Conservation (phyloP, 2,888 invertebrate genomes). For the Phragmatobia fuliginosa region DNA sequence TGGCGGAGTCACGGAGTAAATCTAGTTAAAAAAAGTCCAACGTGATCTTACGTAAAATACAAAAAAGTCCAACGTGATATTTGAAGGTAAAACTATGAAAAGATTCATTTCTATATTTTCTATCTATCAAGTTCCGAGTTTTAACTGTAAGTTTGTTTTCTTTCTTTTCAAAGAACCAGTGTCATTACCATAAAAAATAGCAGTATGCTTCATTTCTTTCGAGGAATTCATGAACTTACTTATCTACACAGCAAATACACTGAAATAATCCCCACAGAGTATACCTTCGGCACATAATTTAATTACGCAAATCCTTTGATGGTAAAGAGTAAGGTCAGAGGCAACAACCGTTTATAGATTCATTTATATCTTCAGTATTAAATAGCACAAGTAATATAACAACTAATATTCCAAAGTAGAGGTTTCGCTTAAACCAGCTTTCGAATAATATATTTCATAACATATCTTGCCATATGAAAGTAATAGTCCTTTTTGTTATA, state of each 20-base stretch:
- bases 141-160: neutral
- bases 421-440: conserved; percentile 1
- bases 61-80: too few species aligned
- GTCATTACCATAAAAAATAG: too few species aligned
- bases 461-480: neutral
- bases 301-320: conserved; percentile 5
- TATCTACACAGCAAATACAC: neutral
- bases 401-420: conserved; percentile 2
- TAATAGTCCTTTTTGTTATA: conserved; percentile 6
- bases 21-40: too few species aligned
- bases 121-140: too few species aligned
- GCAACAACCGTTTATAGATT: neutral
- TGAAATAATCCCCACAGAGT: neutral
- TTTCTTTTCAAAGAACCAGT: neutral
- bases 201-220: neutral
- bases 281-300: neutral
- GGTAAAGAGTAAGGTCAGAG: neutral
- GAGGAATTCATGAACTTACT: neutral
- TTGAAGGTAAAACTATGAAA: neutral
- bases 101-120: neutral
- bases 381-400: conserved; percentile 9
- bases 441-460: conserved; percentile 5
- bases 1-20: too few species aligned
- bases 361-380: conserved; percentile 1
- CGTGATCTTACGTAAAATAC: too few species aligned